Evolutionary conservation across 2,888 invertebrate genomes (phyloP).

Genomic region (Tortrix viridana): DNA sequence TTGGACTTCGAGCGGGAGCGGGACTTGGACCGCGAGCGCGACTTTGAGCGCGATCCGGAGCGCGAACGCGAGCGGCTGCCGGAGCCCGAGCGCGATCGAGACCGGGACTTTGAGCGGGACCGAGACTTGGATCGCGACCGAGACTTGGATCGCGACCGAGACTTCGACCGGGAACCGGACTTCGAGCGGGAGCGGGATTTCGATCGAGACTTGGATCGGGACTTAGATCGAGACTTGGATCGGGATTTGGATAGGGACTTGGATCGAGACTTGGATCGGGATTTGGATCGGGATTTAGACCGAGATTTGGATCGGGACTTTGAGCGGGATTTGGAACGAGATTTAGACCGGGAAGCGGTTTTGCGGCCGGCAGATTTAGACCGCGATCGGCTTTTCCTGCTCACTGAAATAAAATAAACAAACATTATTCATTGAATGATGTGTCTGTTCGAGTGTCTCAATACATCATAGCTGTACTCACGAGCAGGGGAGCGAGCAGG

Average conservation of each 20-base stretch:
- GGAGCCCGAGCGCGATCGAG: conserved; percentile 46
- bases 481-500: conserved; percentile 21
- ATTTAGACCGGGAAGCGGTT: conserved; percentile 53
- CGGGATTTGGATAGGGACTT: conserved; percentile 41
- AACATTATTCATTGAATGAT: too few relatives aligned
- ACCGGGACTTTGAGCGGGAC: conserved; percentile 44
- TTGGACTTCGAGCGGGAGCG: conserved; percentile 57
- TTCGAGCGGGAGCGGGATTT: conserved; percentile 45
- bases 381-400: conserved; percentile 44
- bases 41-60: conserved; percentile 36
- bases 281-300: conserved; percentile 51
- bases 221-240: conserved; percentile 41
- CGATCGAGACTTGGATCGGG: conserved; percentile 48
- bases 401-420: conserved; percentile 28
- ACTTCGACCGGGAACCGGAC: conserved; percentile 50
- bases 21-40: conserved; percentile 47
- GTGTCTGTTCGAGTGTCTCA: neutral
- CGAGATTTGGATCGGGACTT: conserved; percentile 46
- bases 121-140: conserved; percentile 48
- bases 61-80: conserved; percentile 44
- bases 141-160: conserved; percentile 55
- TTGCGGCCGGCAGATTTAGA: conserved; percentile 53
- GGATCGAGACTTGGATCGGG: too few relatives aligned
- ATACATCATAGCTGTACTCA: conserved; percentile 10
- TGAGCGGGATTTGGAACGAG: conserved; percentile 50